Conservation (phyloP, 2,113 vertebrate genomes). For the Sturnus vulgaris region DNA sequence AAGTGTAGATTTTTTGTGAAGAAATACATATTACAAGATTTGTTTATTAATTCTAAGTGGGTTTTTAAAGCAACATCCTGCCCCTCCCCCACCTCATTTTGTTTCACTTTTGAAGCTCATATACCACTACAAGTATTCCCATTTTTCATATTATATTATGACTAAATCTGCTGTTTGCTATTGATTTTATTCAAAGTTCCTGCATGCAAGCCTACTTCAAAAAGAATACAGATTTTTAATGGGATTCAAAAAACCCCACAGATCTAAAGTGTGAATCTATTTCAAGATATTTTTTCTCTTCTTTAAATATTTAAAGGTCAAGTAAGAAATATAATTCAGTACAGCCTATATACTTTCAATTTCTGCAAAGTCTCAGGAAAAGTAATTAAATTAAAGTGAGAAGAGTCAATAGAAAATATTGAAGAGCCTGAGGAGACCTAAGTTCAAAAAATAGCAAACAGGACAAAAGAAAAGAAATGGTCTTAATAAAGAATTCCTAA, state of each 20-base stretch:
- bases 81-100: neutral
- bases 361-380: slow-evolving; percentile 25
- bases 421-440: slow-evolving; percentile 23
- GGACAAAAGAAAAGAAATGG: neutral
- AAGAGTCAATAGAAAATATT: slow-evolving; percentile 55
- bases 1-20: neutral
- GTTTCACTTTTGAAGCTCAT: neutral
- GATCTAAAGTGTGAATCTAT: slow-evolving; percentile 26
- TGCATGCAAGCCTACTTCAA: slow-evolving; percentile 2
- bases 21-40: neutral
- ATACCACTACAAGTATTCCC: neutral
- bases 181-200: slow-evolving; percentile 57
- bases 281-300: slow-evolving; percentile 39
- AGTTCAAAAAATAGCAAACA: slow-evolving; percentile 52
- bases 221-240: slow-evolving; percentile 36
- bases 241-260: neutral
- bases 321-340: slow-evolving; percentile 12
- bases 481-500: slow-evolving; percentile 6
- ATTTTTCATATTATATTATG: neutral
- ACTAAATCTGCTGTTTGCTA: neutral
- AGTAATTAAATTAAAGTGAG: slow-evolving; percentile 61
- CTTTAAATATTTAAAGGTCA: slow-evolving; percentile 66
- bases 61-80: neutral
- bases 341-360: neutral
- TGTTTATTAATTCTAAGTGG: neutral